Base-by-base conservation (phyloP, 2,113 vertebrate species). In the Eidolon helvum region DNA sequence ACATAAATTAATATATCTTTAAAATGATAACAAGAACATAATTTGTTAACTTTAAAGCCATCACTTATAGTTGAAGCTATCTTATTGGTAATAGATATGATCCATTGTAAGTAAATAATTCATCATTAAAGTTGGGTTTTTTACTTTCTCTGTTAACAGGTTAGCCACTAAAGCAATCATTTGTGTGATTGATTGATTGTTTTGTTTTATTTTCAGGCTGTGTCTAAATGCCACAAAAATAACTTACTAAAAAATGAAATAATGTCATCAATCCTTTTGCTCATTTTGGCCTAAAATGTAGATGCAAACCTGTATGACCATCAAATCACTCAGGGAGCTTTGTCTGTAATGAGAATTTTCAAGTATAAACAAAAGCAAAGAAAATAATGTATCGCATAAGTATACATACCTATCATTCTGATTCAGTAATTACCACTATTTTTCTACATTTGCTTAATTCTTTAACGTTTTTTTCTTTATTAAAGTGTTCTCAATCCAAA, bases 311-410 rank as follows among this genome's bases (percentile, higher is more conserved):
- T 94, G 24, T 30, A 65, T 74, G 10, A 69, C 63, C 40, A 84
- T 87, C 30, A 94, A 11, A 68, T 75, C 65, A 79, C 35, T 19
- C 30, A 50, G 21, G 28, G 4, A 79, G 9, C 15, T 89, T 96
- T 94, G 16, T 78, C 72, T 90, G 87, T 87, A 78, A 55, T 87
- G 28, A 85, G 61, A 88, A 89, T 71, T 88, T 95, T 96, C 78
- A 97, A 88, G 61, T 87, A 63, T 16, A n/a, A 14, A 82, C 14
- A 94, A 21, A 87, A 94, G 4, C 86, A 55, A 68, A 88, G 30
- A 87, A 33, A 83, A 57, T 57, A 75, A 19, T 84, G 26, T 48
- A 69, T 50, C 35, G 35, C 2, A 38, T 63, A 61, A 87, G 33
- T 83, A 72, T 53, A 71, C 33, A 63, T 72, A 57, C 14, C 30